Conservation (phyloP, 2,888 invertebrate genomes). For the Lasioglossum malachurum region DNA sequence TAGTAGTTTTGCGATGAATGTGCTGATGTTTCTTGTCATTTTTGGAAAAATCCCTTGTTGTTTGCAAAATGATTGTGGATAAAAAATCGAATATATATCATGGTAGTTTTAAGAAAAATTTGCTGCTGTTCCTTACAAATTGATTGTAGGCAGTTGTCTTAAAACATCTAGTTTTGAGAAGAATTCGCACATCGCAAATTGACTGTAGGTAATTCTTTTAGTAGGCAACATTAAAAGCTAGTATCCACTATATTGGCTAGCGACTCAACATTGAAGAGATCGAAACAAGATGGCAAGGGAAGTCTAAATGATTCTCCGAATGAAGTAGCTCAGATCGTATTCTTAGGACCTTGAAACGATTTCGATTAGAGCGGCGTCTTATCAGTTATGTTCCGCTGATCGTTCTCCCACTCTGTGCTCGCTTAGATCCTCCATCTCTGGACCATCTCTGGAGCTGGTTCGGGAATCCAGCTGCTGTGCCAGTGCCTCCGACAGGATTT, state of each 20-base stretch:
- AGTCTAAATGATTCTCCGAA: neutral
- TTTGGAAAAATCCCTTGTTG: no score
- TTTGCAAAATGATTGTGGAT: no score
- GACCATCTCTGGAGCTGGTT: constrained; percentile 6
- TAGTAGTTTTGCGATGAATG: neutral
- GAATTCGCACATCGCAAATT: neutral
- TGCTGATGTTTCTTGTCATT: no score
- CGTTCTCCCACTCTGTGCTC: neutral
- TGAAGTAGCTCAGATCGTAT: neutral
- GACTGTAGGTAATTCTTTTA: neutral
- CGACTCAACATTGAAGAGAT: neutral
- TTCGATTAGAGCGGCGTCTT: constrained; percentile 14
- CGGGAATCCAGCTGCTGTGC: constrained; percentile 55
- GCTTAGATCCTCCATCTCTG: constrained; percentile 19
- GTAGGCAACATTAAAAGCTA: no score
- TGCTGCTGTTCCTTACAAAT: no score
- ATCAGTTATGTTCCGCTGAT: constrained; percentile 22
- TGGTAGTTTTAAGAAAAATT: neutral
- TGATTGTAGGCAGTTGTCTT: no score
- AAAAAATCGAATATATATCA: no score
- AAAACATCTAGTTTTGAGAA: no score
- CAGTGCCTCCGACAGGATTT: constrained; percentile 53
- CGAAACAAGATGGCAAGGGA: neutral
- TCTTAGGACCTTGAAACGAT: neutral
- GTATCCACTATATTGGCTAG: neutral